Evolutionary conservation across 2,888 invertebrate species (phyloP).

Genomic region (Aspidapion aeneum): DNA sequence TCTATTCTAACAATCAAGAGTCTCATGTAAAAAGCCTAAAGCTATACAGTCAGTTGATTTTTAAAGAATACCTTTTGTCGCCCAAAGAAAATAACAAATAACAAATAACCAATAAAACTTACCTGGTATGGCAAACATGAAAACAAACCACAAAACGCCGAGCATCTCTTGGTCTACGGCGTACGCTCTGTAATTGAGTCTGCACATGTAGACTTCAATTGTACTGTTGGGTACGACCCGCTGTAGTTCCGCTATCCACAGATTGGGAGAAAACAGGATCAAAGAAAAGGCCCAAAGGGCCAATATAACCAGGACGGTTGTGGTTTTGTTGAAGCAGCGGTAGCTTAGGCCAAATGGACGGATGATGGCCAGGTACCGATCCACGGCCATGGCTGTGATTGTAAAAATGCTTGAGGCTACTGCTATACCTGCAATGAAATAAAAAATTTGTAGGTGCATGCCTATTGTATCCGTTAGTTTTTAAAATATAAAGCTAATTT

Average conservation of each 20-base stretch:
- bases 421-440: conserved; percentile 62
- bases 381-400: conserved; percentile 75
- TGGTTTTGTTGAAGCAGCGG: conserved; percentile 65
- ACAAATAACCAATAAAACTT: too few relatives aligned
- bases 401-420: conserved; percentile 78
- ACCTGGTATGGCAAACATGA: conserved; percentile 78
- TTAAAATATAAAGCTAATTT: too few relatives aligned
- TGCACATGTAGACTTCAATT: conserved; percentile 46
- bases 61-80: too few relatives aligned
- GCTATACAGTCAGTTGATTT: too few relatives aligned
- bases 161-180: conserved; percentile 57
- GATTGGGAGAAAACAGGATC: conserved; percentile 63
- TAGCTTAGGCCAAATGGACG: conserved; percentile 69
- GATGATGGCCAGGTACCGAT: conserved; percentile 71
- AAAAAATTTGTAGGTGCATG: too few relatives aligned
- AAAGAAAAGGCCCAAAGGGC: conserved; percentile 64
- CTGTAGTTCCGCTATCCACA: conserved; percentile 38
- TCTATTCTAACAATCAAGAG: too few relatives aligned
- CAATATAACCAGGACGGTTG: conserved; percentile 61
- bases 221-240: conserved; percentile 17
- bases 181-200: conserved; percentile 58
- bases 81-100: too few relatives aligned
- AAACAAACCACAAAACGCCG: conserved; percentile 65
- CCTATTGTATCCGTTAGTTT: too few relatives aligned
- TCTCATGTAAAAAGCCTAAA: too few relatives aligned